Evolutionary conservation across 2,888 invertebrate genomes (phyloP), one percentile per base, ranked within the genome.

Genomic region (Melipona bicolor): DNA sequence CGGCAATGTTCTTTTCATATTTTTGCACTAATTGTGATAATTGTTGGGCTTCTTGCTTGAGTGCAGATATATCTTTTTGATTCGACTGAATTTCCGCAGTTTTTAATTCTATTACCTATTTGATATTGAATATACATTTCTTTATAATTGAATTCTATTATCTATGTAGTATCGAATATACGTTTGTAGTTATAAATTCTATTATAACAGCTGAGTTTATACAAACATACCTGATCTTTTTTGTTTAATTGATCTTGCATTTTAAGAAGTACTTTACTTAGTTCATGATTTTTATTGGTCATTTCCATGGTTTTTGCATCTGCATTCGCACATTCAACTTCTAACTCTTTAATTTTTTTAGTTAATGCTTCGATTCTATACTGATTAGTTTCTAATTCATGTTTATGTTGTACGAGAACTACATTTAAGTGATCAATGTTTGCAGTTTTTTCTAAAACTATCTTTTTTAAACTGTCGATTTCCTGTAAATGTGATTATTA

Each of bases 1-100:
- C 91, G 5, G 88, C 86, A 67, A 94, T 90, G 6, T 87, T 87
- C 73, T 90, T 88, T 77, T 93, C 91, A 65, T 92, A 91, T 17
- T 52, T 90, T 5, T 84, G 87, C 54, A 92, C 89, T 77, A 92
- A 90, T 77, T 91, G 81, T 9, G 87, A 85, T 27, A 92, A 87
- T 50, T 93, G 92, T 71, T 93, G 90, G 49, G 90, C 89, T 82
- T 94, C 93, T 83, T 92, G 91, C 71, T 92, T 91, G 9, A 93
- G 82, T 4, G 93, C 94, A 24, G 87, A 88, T 71, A 93, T 92
- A 70, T 90, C 90, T 49, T 89, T 90, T n/a, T 90, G 88, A 85
- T 90, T 88, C 5, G 90, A 84, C n/a, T 88, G 85, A 54, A 93
- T 90, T 74, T 93, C 93, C 17, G 83, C 87, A 52, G 87, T 88